Evolutionary conservation across 2,888 invertebrate genomes (phyloP).

Genomic region (Hirtodrosophila trivittata): DNA sequence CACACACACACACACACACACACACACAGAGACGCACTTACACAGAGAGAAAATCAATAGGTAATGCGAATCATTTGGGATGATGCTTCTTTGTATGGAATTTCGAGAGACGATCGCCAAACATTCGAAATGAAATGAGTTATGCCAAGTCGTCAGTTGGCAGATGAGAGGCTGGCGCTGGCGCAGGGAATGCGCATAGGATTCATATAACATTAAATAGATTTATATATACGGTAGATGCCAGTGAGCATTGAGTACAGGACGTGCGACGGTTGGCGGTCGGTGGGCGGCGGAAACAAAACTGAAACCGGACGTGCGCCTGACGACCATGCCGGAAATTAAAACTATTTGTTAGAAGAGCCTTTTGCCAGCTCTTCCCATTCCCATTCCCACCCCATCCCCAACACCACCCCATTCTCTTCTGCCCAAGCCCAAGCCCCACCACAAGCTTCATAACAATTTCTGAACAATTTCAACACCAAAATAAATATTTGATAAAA

Average conservation of each 20-base stretch:
- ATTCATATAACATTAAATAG: conserved; percentile 46
- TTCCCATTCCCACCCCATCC: no score
- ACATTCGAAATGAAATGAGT: conserved; percentile 39
- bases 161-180: background rate
- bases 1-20: background rate
- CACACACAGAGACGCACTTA: background rate
- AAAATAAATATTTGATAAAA: conserved; percentile 27
- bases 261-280: conserved; percentile 1
- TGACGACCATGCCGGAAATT: conserved; percentile 70
- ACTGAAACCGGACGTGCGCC: conserved; percentile 74
- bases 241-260: conserved; percentile 18
- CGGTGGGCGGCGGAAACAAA: conserved; percentile 62
- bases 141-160: conserved; percentile 19
- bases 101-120: conserved; percentile 27
- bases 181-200: conserved; percentile 27
- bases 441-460: conserved; percentile 34
- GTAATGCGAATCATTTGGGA: conserved; percentile 6
- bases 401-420: no score
- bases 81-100: conserved; percentile 5
- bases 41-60: conserved; percentile 40
- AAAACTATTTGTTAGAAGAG: conserved; percentile 69
- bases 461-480: conserved; percentile 19
- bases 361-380: background rate
- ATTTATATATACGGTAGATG: conserved; percentile 49
- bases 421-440: no score